A percentile compares a stretch with the other conserved stretches of the same genome.
These are phyloP conservation scores for Micrastur ruficollis DNA, from an alignment of 2,797 vertebrate genomes.

Conservation along the genomic window DNA sequence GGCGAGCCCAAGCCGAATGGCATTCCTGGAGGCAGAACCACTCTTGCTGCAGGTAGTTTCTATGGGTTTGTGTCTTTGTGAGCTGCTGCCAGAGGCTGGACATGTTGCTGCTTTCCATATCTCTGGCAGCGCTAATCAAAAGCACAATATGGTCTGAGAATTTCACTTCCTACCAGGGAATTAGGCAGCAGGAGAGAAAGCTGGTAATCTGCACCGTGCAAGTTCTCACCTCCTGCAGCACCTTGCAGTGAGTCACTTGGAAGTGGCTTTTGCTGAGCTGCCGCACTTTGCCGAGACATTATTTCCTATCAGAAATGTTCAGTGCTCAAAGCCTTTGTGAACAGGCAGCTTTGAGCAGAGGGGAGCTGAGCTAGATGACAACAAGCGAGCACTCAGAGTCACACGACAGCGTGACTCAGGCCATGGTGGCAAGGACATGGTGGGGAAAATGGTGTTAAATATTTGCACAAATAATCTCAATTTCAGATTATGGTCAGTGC, in stretches of 20 bases:
- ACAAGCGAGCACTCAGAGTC: rapidly evolving
- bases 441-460: neutral
- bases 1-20: neutral
- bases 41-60: neutral
- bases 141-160: neutral
- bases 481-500: neutral
- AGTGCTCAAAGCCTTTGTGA: neutral
- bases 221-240: neutral
- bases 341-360: neutral
- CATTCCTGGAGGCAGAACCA: neutral
- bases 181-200: neutral
- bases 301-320: neutral
- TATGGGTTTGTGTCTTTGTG: neutral
- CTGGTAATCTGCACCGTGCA: neutral
- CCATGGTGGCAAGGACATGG: rapidly evolving
- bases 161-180: neutral
- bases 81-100: neutral
- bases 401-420: rapidly evolving
- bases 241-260: neutral
- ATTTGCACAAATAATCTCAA: neutral
- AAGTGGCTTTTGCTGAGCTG: neutral
- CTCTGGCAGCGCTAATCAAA: neutral
- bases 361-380: neutral
- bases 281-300: rapidly evolving
- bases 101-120: neutral